Evolutionary conservation across 2,113 vertebrate genomes (phyloP).

Genomic region (Rousettus leschenaultii): DNA sequence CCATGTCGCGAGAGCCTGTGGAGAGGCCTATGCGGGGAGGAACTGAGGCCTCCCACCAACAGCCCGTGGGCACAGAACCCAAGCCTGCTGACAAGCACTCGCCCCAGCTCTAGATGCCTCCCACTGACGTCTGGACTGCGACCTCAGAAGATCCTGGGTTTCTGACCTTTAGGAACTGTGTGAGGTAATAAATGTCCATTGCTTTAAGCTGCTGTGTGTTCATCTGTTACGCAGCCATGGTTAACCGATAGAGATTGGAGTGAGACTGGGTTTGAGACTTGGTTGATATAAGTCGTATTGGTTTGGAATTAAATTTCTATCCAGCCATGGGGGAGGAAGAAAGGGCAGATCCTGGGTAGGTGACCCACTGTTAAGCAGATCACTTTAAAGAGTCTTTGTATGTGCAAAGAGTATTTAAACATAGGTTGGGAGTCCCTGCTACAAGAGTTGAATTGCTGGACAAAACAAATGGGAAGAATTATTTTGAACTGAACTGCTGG

Average conservation of each 20-base stretch:
- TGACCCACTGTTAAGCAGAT: neutral
- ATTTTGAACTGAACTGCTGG: neutral
- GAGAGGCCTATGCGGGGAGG: neutral
- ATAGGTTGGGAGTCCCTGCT: neutral
- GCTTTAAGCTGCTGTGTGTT: neutral
- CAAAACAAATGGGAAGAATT: neutral
- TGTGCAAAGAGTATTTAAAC: neutral
- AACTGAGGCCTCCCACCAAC: neutral
- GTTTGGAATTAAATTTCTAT: neutral
- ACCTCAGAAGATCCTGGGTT: neutral
- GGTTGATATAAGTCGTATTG: neutral
- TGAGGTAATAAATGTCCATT: neutral
- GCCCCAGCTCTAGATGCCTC: neutral
- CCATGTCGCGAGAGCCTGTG: neutral
- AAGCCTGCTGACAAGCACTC: neutral
- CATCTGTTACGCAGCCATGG: neutral
- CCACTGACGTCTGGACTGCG: neutral
- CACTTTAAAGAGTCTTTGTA: neutral
- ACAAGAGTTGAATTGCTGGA: neutral
- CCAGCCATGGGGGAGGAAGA: neutral
- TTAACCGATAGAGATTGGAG: neutral
- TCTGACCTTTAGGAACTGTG: neutral
- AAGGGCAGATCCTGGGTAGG: neutral
- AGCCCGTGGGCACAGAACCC: neutral
- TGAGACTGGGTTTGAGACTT: neutral